Base-by-base conservation (phyloP, 2,113 vertebrate species). In the Rynchops niger region DNA sequence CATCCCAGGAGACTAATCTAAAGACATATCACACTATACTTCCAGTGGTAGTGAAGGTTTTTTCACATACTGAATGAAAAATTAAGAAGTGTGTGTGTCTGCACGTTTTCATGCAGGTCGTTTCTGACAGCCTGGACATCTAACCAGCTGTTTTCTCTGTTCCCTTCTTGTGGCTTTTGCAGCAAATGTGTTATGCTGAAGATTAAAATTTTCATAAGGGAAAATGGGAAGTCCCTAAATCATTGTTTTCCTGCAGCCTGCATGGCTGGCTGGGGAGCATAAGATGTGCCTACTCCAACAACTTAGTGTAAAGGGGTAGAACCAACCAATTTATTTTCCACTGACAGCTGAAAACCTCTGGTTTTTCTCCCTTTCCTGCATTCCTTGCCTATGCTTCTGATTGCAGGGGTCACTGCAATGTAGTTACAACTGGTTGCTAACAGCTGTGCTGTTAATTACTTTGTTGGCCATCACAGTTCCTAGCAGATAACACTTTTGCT, bases 251-350 rank as follows among this genome's bases (percentile, higher is more conserved):
- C 67, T 43, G 5, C 38, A 86, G 59, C 47, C 45, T 71, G 32
- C 53, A 18, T 3, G 12, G 61, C 45, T 77, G 88, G 6, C 80
- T 85, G 59, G 58, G 45, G 79, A 88, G 12, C 25, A 50, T 10
- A n/a, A 92, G 40, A 59, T 92, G 32, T 80, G 20, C 67, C 70
- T 71, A 20, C 63, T 86, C 2, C 2, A 0, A 67, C 43, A 92
- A 15, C 43, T 82, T 34, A n/a, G 17, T 77, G 13, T 71, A 30
- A 81, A 91, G 66, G n/a, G 15, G 27, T 43, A 92, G 56, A 93
- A 66, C 29, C 25, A 92, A 81, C 25, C 36, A 85, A 94, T 93
- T 96, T 81, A 74, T 91, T 96, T 96, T 74, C 43, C 42, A 59
- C 12, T 93, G 65, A 82, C 83, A 94, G 52, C 32, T 77, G 52